Evolutionary conservation across 2,888 invertebrate genomes (phyloP).

Genomic region (Dorcus parallelipipedus): DNA sequence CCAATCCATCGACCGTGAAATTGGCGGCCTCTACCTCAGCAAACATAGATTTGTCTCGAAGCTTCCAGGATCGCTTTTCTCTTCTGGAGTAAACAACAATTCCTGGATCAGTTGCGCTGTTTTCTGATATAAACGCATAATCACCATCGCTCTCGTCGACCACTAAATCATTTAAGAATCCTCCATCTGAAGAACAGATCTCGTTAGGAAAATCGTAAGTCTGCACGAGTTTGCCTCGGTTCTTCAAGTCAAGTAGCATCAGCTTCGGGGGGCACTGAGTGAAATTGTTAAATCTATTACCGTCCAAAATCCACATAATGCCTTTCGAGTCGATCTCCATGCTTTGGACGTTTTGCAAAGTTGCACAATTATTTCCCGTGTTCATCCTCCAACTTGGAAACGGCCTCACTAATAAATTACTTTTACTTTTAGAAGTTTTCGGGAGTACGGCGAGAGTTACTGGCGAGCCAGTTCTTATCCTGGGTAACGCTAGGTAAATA

Average conservation of each 20-base stretch:
- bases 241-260: slow-evolving; percentile 15
- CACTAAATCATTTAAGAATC: slow-evolving; percentile 66
- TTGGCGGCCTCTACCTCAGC: slow-evolving; percentile 56
- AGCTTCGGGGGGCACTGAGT: slow-evolving; percentile 16
- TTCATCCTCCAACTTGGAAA: slow-evolving; percentile 71
- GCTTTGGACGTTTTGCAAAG: slow-evolving; percentile 70
- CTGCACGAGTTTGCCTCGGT: slow-evolving; percentile 14
- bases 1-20: slow-evolving; percentile 59
- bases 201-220: slow-evolving; percentile 28
- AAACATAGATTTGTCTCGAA: slow-evolving; percentile 65
- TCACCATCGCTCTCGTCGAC: slow-evolving; percentile 57
- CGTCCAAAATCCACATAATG: slow-evolving; percentile 68
- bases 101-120: slow-evolving; percentile 61
- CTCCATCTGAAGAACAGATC: slow-evolving; percentile 54
- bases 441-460: slow-evolving; percentile 59
- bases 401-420: slow-evolving; percentile 56
- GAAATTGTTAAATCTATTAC: slow-evolving; percentile 53
- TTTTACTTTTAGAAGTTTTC: slow-evolving; percentile 41
- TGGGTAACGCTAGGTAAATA: slow-evolving; percentile 65
- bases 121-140: slow-evolving; percentile 66
- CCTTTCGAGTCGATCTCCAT: slow-evolving; percentile 71
- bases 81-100: slow-evolving; percentile 63
- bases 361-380: slow-evolving; percentile 53
- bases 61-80: slow-evolving; percentile 59
- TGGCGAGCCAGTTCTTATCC: slow-evolving; percentile 66